phyloP scores from a whole-genome alignment of 2,888 invertebrate species.

The Apamea sordens region DNA sequence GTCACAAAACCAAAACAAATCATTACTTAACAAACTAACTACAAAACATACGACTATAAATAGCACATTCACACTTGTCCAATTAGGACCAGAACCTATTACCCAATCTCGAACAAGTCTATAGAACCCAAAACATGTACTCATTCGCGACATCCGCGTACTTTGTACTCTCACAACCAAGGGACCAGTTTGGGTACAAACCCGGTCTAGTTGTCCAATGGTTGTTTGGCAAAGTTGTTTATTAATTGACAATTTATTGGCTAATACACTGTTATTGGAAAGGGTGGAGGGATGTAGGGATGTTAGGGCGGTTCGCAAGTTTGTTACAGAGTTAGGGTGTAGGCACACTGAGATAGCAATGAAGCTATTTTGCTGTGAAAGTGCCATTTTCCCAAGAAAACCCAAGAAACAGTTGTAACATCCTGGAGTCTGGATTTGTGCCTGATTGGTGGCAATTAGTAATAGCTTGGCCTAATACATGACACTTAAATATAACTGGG shows the following conservation, averaged over 20 bases:
- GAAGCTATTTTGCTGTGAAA: not conserved
- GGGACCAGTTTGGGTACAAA: constrained; percentile 39
- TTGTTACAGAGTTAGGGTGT: constrained; percentile 6
- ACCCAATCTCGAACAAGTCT: constrained; percentile 20
- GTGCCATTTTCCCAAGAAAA: not conserved
- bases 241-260: constrained; percentile 69
- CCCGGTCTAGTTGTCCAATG: constrained; percentile 41
- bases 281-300: constrained; percentile 35
- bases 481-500: not conserved
- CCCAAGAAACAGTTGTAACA: not conserved
- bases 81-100: constrained; percentile 36
- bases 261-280: constrained; percentile 64
- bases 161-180: constrained; percentile 33
- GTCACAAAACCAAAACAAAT: too few species aligned
- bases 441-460: not conserved
- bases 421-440: not conserved
- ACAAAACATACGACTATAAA: not conserved
- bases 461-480: not conserved
- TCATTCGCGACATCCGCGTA: constrained; percentile 23
- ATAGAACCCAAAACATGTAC: constrained; percentile 22
- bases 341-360: not conserved
- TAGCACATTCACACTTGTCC: constrained; percentile 22
- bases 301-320: constrained; percentile 14
- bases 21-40: constrained; percentile 1
- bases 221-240: constrained; percentile 61